These are phyloP conservation scores for Lophotriccus pileatus DNA, from an alignment of 2,797 vertebrate species.

Conservation along the genomic window DNA sequence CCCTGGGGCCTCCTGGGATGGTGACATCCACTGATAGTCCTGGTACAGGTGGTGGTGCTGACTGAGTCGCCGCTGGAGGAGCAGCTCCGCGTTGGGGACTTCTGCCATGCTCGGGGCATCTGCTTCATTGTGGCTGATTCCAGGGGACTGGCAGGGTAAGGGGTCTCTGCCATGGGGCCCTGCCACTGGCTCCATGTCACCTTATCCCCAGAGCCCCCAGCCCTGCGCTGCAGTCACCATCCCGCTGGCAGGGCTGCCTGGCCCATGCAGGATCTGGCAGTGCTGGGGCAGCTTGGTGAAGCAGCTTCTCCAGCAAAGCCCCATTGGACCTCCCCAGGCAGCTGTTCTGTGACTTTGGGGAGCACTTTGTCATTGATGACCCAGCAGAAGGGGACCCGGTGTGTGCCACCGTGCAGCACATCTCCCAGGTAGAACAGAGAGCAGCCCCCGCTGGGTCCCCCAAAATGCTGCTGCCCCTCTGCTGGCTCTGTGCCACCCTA, in stretches of 20 bases:
- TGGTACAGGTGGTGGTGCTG: slow-evolving; percentile 85
- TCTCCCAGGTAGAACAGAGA: slow-evolving; percentile 80
- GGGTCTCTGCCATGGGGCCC: background rate
- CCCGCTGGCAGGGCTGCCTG: accelerated
- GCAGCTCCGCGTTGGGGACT: slow-evolving; percentile 77
- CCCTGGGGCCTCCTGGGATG: accelerated
- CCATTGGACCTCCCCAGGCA: slow-evolving; percentile 69
- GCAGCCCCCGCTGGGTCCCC: background rate
- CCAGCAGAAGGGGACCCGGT: slow-evolving; percentile 72
- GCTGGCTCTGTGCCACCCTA: background rate
- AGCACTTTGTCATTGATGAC: slow-evolving; percentile 79
- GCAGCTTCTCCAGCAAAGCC: background rate
- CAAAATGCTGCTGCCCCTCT: accelerated
- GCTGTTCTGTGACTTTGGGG: slow-evolving; percentile 92
- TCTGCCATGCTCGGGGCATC: slow-evolving; percentile 80
- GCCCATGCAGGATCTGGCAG: background rate
- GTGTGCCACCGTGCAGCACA: slow-evolving; percentile 70
- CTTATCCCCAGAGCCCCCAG: background rate
- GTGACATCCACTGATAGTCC: background rate
- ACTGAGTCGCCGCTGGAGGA: slow-evolving; percentile 85
- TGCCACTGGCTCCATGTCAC: background rate
- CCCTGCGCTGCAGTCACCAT: background rate
- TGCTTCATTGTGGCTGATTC: slow-evolving; percentile 83
- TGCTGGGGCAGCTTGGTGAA: background rate
- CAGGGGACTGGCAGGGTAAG: slow-evolving; percentile 88